A percentile compares a stretch with the other conserved stretches of the same genome.
Evolutionary conservation across 2,797 vertebrate genomes (phyloP).

Genomic region (Nasua narica): DNA sequence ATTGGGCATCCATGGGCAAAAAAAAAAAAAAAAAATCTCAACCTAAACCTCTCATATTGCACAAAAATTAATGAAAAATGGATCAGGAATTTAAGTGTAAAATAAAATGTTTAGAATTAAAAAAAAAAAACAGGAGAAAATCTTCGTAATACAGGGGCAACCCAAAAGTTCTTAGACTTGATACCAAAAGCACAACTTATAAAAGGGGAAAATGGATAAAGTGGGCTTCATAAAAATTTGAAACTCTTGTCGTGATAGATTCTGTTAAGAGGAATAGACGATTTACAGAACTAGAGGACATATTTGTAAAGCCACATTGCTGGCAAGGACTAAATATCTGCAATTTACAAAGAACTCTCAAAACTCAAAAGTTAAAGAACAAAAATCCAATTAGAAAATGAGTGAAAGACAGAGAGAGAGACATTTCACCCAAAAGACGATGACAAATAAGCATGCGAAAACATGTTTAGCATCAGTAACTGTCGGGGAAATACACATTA

Average conservation of each 20-base stretch:
- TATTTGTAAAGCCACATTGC: not conserved
- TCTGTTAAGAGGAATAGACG: not conserved
- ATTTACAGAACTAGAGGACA: not conserved
- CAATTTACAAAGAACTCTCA: not conserved
- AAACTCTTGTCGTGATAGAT: not conserved
- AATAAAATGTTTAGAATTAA: not conserved
- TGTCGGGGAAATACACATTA: not conserved
- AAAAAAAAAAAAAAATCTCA: not conserved
- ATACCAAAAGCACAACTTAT: not conserved
- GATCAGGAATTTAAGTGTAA: not conserved
- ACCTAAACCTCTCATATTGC: not conserved
- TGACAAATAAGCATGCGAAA: not conserved
- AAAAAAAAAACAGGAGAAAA: not conserved
- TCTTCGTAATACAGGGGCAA: not conserved
- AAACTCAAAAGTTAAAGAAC: not conserved
- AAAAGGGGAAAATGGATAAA: not conserved
- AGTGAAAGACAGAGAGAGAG: not conserved
- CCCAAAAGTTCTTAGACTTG: not conserved
- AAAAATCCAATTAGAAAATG: not conserved
- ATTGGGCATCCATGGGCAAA: not conserved
- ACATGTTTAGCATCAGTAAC: no score
- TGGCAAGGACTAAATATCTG: not conserved
- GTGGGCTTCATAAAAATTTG: not conserved
- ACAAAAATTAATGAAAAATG: not conserved
- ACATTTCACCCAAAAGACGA: not conserved